These are phyloP conservation scores for Polydrusus pterygomalis DNA, from an alignment of 2,888 invertebrate genomes.

Conservation along the genomic window DNA sequence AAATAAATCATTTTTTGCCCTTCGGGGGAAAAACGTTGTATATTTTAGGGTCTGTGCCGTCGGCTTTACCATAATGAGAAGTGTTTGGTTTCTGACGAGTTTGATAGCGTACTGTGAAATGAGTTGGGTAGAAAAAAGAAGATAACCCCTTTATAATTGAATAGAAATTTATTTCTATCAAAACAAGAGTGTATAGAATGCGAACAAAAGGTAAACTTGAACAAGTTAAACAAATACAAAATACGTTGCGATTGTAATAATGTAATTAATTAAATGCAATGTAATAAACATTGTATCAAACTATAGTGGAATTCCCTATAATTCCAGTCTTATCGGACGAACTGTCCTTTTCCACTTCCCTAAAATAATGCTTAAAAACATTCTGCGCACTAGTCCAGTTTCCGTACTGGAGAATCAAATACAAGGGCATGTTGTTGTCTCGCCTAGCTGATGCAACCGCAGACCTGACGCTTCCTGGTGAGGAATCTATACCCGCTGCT, in stretches of 20 bases:
- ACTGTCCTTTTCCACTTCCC: background rate
- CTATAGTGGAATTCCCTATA: too few relatives aligned
- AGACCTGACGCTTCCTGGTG: conserved; percentile 41
- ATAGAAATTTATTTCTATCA: too few relatives aligned
- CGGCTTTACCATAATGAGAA: conserved; percentile 52
- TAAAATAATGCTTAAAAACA: conserved; percentile 28
- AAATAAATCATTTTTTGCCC: background rate
- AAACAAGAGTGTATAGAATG: background rate
- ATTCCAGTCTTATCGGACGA: too few relatives aligned
- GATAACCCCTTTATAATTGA: background rate
- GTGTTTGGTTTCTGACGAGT: conserved; percentile 44
- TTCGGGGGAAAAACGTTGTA: background rate
- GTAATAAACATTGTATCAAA: too few relatives aligned
- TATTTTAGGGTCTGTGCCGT: conserved; percentile 7
- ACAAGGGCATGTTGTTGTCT: conserved; percentile 33
- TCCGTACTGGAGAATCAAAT: conserved; percentile 24
- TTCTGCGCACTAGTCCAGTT: conserved; percentile 29
- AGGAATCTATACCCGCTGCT: conserved; percentile 28
- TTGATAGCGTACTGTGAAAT: conserved; percentile 12
- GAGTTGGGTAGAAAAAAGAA: background rate
- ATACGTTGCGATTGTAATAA: too few relatives aligned
- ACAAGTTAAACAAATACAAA: background rate
- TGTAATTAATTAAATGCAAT: too few relatives aligned
- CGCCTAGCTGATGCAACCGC: conserved; percentile 41
- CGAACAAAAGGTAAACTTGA: background rate